Base-by-base conservation (phyloP, 1,140 invertebrate genomes). In the Matsumurasca onukii region DNA sequence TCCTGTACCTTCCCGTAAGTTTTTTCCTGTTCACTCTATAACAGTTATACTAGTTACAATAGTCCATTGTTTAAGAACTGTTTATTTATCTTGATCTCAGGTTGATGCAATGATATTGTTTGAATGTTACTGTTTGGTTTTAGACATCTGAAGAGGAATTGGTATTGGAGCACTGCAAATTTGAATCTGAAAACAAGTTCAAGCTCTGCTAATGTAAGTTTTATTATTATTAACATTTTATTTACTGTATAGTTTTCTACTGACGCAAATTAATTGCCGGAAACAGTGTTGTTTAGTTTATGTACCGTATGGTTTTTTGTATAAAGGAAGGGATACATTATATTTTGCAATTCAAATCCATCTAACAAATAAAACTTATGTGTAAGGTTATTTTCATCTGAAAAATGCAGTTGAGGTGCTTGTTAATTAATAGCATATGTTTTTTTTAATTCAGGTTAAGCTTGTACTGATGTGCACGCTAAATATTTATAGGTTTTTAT, bases 1-100 rank as follows among this genome's bases (percentile, higher is more conserved):
- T 90, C 89, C 0, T 78, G 83, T 1, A 78, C 92, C 31, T 92
- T 86, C 77, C 75, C 86, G 31, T 82, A 73, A 76, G 77, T 77
- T 20, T 5, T 59, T 2, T 59, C 5, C 9, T 27, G 55, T 52
- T 22, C 15, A 24, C 22, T 3, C 55, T 59, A 59, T 25, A 9
- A 17, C 34, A 17, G 17, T 39, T 39, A 39, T n/a, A 39, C 34
- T 9, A 39, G 17, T 39, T 5, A 39, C 34, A 39, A 39, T 39
- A 39, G 34, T 39, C n/a, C n/a, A n/a, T n/a, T 45, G 39, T 9
- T 45, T 45, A 12, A n/a, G 9, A 12, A n/a, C n/a, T 9, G 9
- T n/a, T 45, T 45, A 45, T 45, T 45, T 45, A 12, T 45, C 39
- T 45, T 12, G n/a, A n/a, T n/a, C n/a, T n/a, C n/a, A n/a, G n/a